Percentiles rank a stretch among this genome's conserved stretches.
Conservation (phyloP, 2,113 vertebrate genomes). For the Xenotilapia leptura region DNA sequence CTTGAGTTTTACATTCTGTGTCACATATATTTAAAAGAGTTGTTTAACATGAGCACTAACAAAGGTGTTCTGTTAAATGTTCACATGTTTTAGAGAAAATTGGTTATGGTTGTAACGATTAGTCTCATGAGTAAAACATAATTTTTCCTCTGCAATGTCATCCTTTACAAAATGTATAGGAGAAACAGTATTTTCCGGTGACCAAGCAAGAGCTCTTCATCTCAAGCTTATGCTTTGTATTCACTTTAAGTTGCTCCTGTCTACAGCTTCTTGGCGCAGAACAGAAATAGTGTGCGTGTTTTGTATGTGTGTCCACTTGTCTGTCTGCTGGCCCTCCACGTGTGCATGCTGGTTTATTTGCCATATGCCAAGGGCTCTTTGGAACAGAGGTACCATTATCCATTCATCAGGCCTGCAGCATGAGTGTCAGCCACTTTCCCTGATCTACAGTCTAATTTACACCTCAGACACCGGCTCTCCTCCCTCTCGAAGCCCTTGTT, state of each 20-base stretch:
- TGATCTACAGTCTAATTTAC: constrained; percentile 47
- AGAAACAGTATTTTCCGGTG: neutral
- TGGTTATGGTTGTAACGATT: neutral
- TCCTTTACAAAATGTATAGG: neutral
- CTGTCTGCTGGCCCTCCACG: constrained; percentile 11
- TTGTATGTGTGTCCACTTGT: neutral
- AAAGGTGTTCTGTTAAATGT: neutral
- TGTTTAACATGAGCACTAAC: neutral
- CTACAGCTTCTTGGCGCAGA: neutral
- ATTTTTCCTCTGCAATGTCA: neutral
- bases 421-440: constrained; percentile 17
- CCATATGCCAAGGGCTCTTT: constrained; percentile 41
- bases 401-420: constrained; percentile 41
- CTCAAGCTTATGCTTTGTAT: neutral
- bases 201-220: neutral
- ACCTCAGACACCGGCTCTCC: constrained; percentile 9
- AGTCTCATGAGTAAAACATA: neutral
- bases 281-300: neutral
- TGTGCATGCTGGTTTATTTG: constrained; percentile 32
- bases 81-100: neutral
- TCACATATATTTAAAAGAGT: neutral
- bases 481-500: constrained; percentile 7
- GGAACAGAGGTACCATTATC: constrained; percentile 38
- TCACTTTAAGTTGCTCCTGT: constrained; percentile 21
- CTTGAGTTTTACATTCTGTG: neutral